Conservation (phyloP, 2,113 vertebrate species). For the Corythornis cristatus region DNA sequence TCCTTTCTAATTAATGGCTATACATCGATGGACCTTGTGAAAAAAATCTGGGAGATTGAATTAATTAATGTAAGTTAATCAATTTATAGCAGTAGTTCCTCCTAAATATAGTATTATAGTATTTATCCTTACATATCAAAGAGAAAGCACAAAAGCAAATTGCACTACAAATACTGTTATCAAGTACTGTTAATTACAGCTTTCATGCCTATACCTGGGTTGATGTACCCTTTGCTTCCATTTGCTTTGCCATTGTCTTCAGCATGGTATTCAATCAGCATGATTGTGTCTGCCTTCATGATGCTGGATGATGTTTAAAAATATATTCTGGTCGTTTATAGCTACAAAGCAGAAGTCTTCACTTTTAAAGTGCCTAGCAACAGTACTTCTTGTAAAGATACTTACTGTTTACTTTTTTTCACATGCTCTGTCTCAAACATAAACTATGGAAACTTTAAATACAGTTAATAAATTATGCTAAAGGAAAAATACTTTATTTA, state of each 20-base stretch:
- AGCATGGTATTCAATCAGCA: background rate
- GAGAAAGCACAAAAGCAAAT: background rate
- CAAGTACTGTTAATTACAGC: background rate
- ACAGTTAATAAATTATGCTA: background rate
- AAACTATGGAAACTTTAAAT: background rate
- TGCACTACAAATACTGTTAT: background rate
- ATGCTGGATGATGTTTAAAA: slow-evolving; percentile 39
- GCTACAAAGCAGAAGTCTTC: background rate
- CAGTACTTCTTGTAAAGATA: background rate
- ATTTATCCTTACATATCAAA: background rate
- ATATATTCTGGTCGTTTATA: background rate
- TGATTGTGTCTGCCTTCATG: background rate
- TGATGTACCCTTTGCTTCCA: slow-evolving; percentile 17
- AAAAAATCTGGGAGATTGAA: slow-evolving; percentile 99
- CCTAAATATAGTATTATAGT: background rate
- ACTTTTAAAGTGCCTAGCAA: background rate
- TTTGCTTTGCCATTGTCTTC: slow-evolving; percentile 39
- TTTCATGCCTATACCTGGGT: background rate
- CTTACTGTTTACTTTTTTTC: background rate
- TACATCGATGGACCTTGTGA: slow-evolving; percentile 97
- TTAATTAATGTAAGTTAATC: slow-evolving; percentile 93
- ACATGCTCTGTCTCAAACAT: background rate
- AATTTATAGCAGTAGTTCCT: slow-evolving; percentile 20
- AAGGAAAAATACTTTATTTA: background rate
- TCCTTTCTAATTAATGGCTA: slow-evolving; percentile 97